Percentiles rank a stretch among this genome's conserved stretches.
Conservation (phyloP, 2,797 vertebrate species). For the Hoplostethus mediterraneus region DNA sequence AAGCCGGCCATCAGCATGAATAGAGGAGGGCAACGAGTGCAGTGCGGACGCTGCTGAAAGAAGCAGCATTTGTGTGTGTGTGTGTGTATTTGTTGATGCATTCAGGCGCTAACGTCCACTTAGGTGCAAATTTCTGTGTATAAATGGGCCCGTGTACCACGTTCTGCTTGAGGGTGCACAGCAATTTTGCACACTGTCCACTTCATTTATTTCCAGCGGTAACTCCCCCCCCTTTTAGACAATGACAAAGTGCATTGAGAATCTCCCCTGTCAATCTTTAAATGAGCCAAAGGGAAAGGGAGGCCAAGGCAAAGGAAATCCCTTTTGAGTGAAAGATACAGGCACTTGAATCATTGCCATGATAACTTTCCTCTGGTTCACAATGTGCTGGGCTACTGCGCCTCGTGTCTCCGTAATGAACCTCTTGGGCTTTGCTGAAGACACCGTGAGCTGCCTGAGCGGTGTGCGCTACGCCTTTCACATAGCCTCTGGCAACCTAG, state of each 20-base stretch:
- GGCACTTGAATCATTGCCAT: slow-evolving; percentile 78
- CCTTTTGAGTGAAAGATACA: slow-evolving; percentile 79
- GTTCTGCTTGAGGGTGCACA: slow-evolving; percentile 17
- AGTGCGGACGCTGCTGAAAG: slow-evolving; percentile 28
- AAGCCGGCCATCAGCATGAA: slow-evolving; percentile 67
- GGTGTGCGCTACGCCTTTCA: slow-evolving; percentile 80
- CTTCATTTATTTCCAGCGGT: slow-evolving; percentile 43
- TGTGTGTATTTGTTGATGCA: slow-evolving; percentile 29
- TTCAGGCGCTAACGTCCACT: slow-evolving; percentile 27
- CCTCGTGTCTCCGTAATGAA: slow-evolving; percentile 83
- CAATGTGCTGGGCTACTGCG: slow-evolving; percentile 74
- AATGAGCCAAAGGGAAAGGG: slow-evolving; percentile 58
- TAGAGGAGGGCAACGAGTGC: slow-evolving; percentile 41
- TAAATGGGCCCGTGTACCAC: slow-evolving; percentile 27
- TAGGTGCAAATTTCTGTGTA: slow-evolving; percentile 14
- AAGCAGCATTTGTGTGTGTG: slow-evolving; percentile 11
- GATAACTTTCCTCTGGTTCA: slow-evolving; percentile 80
- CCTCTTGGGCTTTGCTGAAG: slow-evolving; percentile 80
- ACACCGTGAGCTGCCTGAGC: slow-evolving; percentile 69
- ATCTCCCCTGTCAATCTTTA: slow-evolving; percentile 60
- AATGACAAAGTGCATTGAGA: slow-evolving; percentile 65
- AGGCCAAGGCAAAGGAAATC: slow-evolving; percentile 69
- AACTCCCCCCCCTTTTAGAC: slow-evolving; percentile 40
- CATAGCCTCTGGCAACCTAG: slow-evolving; percentile 77
- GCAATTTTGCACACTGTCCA: slow-evolving; percentile 23